phyloP scores from a whole-genome alignment of 2,113 vertebrate species.

The Delphinapterus leucas region DNA sequence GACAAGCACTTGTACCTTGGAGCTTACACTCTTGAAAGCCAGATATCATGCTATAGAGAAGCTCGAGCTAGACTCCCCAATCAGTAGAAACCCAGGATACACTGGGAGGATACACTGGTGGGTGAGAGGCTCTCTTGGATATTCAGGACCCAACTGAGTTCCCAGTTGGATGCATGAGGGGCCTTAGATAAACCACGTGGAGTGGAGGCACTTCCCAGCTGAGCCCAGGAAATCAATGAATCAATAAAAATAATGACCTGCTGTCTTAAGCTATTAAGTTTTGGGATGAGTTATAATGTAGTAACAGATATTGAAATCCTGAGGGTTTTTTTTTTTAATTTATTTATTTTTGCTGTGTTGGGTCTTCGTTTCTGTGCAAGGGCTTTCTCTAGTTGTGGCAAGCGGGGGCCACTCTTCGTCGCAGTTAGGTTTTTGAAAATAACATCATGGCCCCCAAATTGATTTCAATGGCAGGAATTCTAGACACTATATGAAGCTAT shows the following conservation, averaged over 20 bases:
- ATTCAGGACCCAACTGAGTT: background rate
- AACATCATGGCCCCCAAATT: background rate
- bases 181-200: fast-evolving
- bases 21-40: background rate
- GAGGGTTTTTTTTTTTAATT: background rate
- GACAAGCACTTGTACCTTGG: background rate
- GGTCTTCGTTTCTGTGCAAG: too few relatives aligned
- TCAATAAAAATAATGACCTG: background rate
- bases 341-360: too few relatives aligned
- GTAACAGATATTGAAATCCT: background rate
- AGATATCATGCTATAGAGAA: background rate
- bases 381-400: too few relatives aligned
- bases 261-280: background rate
- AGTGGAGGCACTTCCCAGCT: background rate
- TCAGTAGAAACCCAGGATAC: background rate
- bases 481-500: background rate
- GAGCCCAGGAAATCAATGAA: background rate
- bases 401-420: too few relatives aligned
- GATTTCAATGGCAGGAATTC: background rate
- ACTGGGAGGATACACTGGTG: background rate
- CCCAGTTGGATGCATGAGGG: background rate
- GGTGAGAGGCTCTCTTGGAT: background rate
- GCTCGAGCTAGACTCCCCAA: background rate
- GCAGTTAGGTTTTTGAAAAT: background rate
- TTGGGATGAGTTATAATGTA: background rate